phyloP scores from a whole-genome alignment of 2,888 invertebrate genomes.

The Leptinotarsa juncta region DNA sequence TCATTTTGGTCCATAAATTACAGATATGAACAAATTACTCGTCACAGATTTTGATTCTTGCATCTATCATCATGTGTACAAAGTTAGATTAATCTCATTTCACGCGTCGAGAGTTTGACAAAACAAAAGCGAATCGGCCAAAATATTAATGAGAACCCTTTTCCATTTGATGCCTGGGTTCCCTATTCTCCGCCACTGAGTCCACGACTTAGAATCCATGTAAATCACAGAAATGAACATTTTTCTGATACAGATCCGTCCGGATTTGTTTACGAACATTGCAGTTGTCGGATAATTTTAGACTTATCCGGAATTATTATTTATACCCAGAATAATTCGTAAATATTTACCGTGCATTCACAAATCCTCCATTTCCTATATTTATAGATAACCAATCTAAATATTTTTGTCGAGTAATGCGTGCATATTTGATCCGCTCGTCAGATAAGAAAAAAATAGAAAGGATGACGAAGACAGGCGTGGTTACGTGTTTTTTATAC shows the following conservation, averaged over 20 bases:
- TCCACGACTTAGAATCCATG: neutral
- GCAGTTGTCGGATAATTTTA: slow-evolving; percentile 28
- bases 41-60: too few relatives aligned
- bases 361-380: slow-evolving; percentile 29
- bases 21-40: too few relatives aligned
- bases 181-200: neutral
- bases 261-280: slow-evolving; percentile 18
- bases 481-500: neutral
- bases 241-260: neutral
- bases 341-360: slow-evolving; percentile 38
- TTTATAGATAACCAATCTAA: slow-evolving; percentile 37
- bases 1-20: too few relatives aligned
- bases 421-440: slow-evolving; percentile 31
- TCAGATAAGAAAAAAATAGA: slow-evolving; percentile 34
- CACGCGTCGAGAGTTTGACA: too few relatives aligned
- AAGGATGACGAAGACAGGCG: slow-evolving; percentile 8
- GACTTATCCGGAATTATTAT: slow-evolving; percentile 24
- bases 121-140: too few relatives aligned
- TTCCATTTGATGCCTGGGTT: neutral
- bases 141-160: neutral
- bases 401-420: slow-evolving; percentile 39
- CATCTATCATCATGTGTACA: too few relatives aligned
- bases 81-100: too few relatives aligned
- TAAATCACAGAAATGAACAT: slow-evolving; percentile 12
- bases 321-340: slow-evolving; percentile 27